Base-by-base conservation (phyloP, 2,113 vertebrate species). In the Xenus cinereus region DNA sequence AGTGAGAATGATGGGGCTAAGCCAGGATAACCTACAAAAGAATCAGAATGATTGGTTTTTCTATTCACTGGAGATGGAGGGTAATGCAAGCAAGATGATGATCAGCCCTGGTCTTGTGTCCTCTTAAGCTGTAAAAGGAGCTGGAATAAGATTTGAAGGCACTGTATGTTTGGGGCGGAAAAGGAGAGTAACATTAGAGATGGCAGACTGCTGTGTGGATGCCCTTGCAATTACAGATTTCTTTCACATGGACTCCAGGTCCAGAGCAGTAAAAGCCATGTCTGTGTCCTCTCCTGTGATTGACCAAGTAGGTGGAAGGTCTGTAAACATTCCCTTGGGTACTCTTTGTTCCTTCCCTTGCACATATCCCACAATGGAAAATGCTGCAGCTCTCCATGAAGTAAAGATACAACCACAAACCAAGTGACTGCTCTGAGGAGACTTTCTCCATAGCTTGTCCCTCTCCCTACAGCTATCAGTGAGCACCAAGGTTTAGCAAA, bases 251-350 rank as follows among this genome's bases (percentile, higher is more conserved):
- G 45, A 30, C n/a, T 53, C 59, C 60, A 48, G n/a, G 27, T 33
- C 15, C 39, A 66, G 28, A 12, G 17, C 45, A 71, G 18, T 45
- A 28, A 68, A 3, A 71, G 28, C 4, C 20, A 69, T 0, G 0
- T 11, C 39, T 54, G 27, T 27, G 50, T 12, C 48, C 14, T 76
- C 33, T 77, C 33, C n/a, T 51, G n/a, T 30, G 27, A 23, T 0
- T 30, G 66, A 62, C 10, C 22, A 53, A 3, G 9, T 9, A 39
- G 22, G 21, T 45, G 66, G 26, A 81, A 77, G 53, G 53, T 56
- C 39, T 32, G 28, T 56, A 66, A 54, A 35, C 9, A 17, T 51
- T 23, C 26, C n/a, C 22, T 27, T 12, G 22, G 11, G 13, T 33
- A 4, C 21, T 80, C 19, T 28, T 63, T 67, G 12, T 62, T 90